Evolutionary conservation across 2,888 invertebrate species (phyloP), one percentile per base, ranked within the genome.

Genomic region (Lordiphosa andalusiaca): DNA sequence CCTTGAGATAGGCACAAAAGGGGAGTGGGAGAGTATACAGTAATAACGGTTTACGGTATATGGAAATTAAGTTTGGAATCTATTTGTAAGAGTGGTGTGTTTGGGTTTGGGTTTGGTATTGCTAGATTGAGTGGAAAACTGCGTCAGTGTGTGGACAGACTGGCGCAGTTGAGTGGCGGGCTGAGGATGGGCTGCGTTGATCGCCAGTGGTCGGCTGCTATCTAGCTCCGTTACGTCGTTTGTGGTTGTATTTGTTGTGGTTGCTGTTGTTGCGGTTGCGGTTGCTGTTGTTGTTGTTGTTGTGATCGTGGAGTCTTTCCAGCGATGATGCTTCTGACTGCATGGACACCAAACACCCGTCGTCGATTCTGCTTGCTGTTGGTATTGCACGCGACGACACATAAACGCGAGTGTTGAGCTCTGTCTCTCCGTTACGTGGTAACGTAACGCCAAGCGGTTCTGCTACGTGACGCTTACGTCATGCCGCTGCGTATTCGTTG

Each of bases 121-220:
- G 48, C 42, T 53, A 52, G 48, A 54, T 51, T 59, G 56, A 44
- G 21, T 21, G 13, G 36, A 51, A 53, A 84, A 68, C 84, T 82
- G 82, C 86, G 84, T 78, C 85, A 81, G 74, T 62, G 66, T 54
- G 67, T 49, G 60, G 59, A 37, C 60, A 54, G 33, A 47, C 83
- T 78, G 82, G 75, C 83, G 78, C 76, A 82, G 70, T 48, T 83
- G 80, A 72, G 75, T 78, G 83, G 84, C 83, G 78, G 84, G 85
- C 80, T 64, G 85, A 84, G 85, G 85, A 80, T 78, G 78, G 66
- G 77, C 77, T 77, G 71, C 78, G 78, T 84, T 82, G 82, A 78
- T 78, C 71, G 71, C 67, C 74, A 84, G 82, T 84, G 84, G 78
- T 78, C 67, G 77, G 78, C 82, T 77, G 67, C 66, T 71, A 53